These are phyloP conservation scores for Lepidotrigona ventralis DNA, from an alignment of 1,140 invertebrate genomes.

Conservation along the genomic window DNA sequence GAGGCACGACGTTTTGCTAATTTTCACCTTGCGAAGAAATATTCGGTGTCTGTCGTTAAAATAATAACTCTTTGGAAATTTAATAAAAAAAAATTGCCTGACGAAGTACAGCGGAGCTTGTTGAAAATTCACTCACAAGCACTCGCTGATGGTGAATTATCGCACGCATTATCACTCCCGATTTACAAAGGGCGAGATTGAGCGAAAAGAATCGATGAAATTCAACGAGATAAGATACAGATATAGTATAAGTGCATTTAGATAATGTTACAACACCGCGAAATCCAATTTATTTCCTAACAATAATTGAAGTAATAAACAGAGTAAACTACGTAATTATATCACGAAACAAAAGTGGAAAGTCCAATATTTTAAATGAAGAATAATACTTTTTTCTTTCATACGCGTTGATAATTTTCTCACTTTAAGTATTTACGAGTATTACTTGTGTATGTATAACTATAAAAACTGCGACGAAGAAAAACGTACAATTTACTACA, in stretches of 20 bases:
- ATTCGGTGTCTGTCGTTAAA: not conserved
- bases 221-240: not conserved
- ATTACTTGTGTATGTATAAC: too few species aligned
- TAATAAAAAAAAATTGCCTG: not conserved
- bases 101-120: not conserved
- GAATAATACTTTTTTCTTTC: not conserved
- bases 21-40: not conserved
- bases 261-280: not conserved
- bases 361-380: not conserved
- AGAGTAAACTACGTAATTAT: not conserved
- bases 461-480: not conserved
- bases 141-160: not conserved
- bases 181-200: not conserved
- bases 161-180: too few species aligned
- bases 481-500: not conserved
- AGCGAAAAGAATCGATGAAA: not conserved
- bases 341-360: not conserved
- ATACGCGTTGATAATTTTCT: too few species aligned
- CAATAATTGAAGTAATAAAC: not conserved
- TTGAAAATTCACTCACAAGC: not conserved
- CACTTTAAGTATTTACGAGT: too few species aligned
- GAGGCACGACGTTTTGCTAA: conserved; percentile 5
- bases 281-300: not conserved
- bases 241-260: not conserved
- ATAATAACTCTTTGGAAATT: too few species aligned